These are phyloP conservation scores for Oreochromis grahami DNA, from an alignment of 2,797 vertebrate species.

Conservation along the genomic window DNA sequence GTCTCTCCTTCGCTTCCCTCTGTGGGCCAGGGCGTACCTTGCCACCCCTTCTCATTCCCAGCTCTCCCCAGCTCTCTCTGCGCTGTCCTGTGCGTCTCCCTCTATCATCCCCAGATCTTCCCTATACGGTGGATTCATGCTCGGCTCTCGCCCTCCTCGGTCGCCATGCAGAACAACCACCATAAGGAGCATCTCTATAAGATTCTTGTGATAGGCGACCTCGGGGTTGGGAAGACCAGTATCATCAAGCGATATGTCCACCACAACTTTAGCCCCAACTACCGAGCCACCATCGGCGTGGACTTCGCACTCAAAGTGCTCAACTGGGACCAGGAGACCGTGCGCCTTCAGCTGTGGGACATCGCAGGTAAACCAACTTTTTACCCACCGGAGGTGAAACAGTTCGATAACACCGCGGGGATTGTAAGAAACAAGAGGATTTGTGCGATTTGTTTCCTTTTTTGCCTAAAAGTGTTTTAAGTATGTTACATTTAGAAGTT, in stretches of 20 bases:
- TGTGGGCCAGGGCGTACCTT: slow-evolving; percentile 23
- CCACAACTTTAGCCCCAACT: slow-evolving; percentile 96
- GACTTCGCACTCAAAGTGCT: slow-evolving; percentile 98
- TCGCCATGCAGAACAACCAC: slow-evolving; percentile 88
- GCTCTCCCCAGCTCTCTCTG: neutral
- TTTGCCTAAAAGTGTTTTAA: neutral
- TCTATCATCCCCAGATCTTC: slow-evolving; percentile 1
- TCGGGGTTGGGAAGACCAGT: slow-evolving; percentile 98
- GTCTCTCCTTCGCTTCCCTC: slow-evolving; percentile 6
- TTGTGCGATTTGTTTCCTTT: neutral
- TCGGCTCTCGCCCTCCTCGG: slow-evolving; percentile 56
- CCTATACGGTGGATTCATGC: slow-evolving; percentile 63
- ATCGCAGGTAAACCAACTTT: slow-evolving; percentile 85
- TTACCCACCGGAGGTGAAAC: neutral
- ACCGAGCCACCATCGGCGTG: slow-evolving; percentile 90
- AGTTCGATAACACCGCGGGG: neutral
- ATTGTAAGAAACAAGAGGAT: neutral
- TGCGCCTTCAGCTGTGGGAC: slow-evolving; percentile 96
- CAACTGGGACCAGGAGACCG: slow-evolving; percentile 92
- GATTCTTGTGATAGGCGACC: slow-evolving; percentile 94
- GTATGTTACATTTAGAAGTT: neutral
- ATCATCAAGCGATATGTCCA: slow-evolving; percentile 98
- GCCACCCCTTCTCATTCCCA: neutral
- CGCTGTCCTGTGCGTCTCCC: neutral
- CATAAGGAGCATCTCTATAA: slow-evolving; percentile 95